Evolutionary conservation across 1,140 invertebrate genomes (phyloP), one percentile per base, ranked within the genome.

Genomic region (Bombus consobrinus): DNA sequence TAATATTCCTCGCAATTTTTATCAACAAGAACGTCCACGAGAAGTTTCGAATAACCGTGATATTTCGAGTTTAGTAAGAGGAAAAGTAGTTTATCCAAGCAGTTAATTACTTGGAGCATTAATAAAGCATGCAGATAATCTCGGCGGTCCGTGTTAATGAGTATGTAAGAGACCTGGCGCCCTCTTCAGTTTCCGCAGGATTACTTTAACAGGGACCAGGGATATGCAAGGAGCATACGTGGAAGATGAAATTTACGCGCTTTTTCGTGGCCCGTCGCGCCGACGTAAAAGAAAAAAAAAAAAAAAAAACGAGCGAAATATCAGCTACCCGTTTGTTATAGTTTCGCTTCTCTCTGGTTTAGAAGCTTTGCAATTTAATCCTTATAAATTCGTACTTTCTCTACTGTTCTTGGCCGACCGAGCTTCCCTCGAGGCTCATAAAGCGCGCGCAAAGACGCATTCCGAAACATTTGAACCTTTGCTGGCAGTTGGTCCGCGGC

Each of bases 111-210:
- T 34, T 6, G 78, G 34, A 34, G 57, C 78, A 73, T 85, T 85
- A 85, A 85, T 81, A 85, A 81, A 85, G 78, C 84, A 66, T n/a
- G n/a, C 59, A 59, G 81, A 89, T 89, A 89, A 89, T 89, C 88
- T 85, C 77, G 28, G 88, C 85, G 76, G 88, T 73, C 77, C 81
- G 72, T 68, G 86, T 89, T 89, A 89, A 89, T 85, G 84, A 81
- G 84, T 85, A 85, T 85, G 84, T 85, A 85, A 85, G 79, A 81
- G 84, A 81, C 41, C 59, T 59, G 34, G 64, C 28, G 64, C 2
- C 68, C n/a, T 41, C 41, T 22, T 12, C 9, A 34, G 18, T 15
- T 18, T 37, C 59, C 37, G 59, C 37, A 22, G 84, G 84, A 85
- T 85, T 85, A 85, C 78, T 59, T 75, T 85, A 85, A 85, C 79